These are phyloP conservation scores for Ateles fusciceps DNA, from an alignment of 2,797 vertebrate genomes.

Conservation along the genomic window DNA sequence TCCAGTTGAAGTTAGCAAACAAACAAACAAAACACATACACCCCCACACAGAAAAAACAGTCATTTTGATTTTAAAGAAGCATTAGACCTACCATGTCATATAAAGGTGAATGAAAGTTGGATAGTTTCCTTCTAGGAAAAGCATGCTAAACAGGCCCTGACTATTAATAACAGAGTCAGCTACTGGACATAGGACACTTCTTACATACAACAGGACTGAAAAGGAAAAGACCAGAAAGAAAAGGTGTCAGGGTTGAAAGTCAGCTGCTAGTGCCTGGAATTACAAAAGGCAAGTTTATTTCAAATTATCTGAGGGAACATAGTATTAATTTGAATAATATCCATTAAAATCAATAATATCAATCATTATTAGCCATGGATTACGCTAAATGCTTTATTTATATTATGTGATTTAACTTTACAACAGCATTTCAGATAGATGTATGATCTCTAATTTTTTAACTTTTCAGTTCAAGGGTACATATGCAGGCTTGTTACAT, in stretches of 20 bases:
- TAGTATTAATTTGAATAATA: slow-evolving; percentile 38
- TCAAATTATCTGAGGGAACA: background rate
- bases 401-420: background rate
- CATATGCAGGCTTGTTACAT: background rate
- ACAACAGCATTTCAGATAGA: background rate
- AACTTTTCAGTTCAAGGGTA: background rate
- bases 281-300: background rate
- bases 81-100: background rate
- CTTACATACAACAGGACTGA: background rate
- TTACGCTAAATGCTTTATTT: background rate
- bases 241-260: background rate
- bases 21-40: background rate
- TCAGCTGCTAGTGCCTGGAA: background rate
- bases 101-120: background rate
- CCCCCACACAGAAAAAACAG: background rate
- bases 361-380: background rate
- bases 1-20: background rate
- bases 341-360: background rate
- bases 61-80: background rate
- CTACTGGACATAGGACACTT: background rate
- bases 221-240: background rate
- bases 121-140: background rate
- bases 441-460: background rate
- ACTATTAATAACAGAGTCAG: background rate
- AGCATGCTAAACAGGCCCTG: background rate